Evolutionary conservation across 2,888 invertebrate species (phyloP), one percentile per base, ranked within the genome.

Genomic region (Coremacera marginata): DNA sequence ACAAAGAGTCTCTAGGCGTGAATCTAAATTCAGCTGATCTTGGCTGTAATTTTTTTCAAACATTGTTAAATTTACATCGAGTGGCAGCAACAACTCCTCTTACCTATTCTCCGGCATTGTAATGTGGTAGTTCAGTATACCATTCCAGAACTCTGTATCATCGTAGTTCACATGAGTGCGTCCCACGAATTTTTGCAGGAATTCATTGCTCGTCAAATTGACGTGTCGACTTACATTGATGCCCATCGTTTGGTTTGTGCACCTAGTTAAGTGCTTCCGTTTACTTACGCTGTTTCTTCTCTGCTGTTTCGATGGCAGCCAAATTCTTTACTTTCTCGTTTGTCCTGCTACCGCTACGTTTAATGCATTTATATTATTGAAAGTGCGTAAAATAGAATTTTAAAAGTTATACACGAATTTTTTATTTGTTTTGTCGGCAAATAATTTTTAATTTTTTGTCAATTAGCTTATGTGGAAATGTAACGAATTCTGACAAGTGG

Each of bases 101-200:
- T 90, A 95, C 93, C 93, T 92, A 83, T 93, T 94, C 62, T 92
- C 91, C 0, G 97, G 97, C 78, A 96, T 93, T 52, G 93, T 92
- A 83, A 98, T 94, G 82, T 97, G 96, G 87, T 97, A 99, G 0
- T 98, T 95, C 52, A 99, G 91, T 81, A 99, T 92, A 82, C 94
- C 94, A 87, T 96, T 96, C 99, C 99, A 99, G 89, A 96, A 98
- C 0, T 95, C 94, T 87, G 97, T 96, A 88, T 96, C 96, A 87
- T 96, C 96, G 8, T 94, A 92, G 5, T 94, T 92, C 82, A 99
- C 94, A 52, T 93, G 91, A 81, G 82, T 82, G 11, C 86, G 84
- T 19, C 96, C 94, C 80, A 95, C 94, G 87, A 98, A 96, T 80
- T 92, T 92, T 79, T 92, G 91, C 68, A 98, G 90, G 86, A 94